Evolutionary conservation across 2,888 invertebrate species (phyloP), one percentile per base, ranked within the genome.

Genomic region (Andricus quercusramuli): DNA sequence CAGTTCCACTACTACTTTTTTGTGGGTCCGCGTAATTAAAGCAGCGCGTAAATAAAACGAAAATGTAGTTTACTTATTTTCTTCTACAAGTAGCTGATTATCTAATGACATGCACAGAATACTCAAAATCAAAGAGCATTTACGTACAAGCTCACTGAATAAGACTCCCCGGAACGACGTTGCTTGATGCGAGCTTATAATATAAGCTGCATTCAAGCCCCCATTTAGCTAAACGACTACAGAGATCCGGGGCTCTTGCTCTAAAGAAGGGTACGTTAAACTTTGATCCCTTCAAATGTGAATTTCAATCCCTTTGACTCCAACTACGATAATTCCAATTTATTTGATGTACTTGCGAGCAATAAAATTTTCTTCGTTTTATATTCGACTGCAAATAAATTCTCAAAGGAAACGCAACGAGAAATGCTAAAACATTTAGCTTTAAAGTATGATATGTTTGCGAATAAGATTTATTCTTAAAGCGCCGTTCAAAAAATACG

Each of bases 201-300:
- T 56, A 74, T 25, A 17, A 74, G 74, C 56, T 51, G 29, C 51
- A 56, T 56, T 74, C 56, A 74, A 74, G 74, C 51, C 51, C 32
- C 56, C n/a, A 74, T 74, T 74, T 74, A 74, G 29, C 74, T 51
- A n/a, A 74, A 74, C 56, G 74, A 74, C 74, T 74, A 20, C 56
- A 32, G 74, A 74, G 74, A 70, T 70, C 29, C 47, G 11, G 47
- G 51, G 25, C 47, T 74, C 56, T 51, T 9, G 51, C 56, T 74
- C 74, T 51, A 56, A 56, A 74, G n/a, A 56, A 37, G 74, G 51
- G 51, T 32, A 29, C 37, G 32, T 13, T 74, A 32, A 32, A 74
- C 74, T 74, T 74, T 74, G 74, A 74, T 74, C 74, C 74, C 74
- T 74, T 74, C 4, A 56, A 74, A 74, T 74, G 29, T 74, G 32